Base-by-base conservation (phyloP, 2,888 invertebrate species). In the Pemphredon lugubris region DNA sequence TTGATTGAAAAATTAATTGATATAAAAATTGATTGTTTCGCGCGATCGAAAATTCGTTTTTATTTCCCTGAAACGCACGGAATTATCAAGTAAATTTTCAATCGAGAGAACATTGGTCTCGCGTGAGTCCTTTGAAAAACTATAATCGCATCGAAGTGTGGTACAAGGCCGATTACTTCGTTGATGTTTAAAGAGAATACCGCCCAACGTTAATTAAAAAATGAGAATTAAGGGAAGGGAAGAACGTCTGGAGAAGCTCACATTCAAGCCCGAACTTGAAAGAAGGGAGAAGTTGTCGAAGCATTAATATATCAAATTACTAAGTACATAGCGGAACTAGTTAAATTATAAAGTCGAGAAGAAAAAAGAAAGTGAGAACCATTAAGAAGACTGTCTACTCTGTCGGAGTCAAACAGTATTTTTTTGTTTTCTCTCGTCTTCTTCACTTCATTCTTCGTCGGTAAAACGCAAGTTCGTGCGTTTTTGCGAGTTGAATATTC, bases 141-240 rank as follows among this genome's bases (percentile, higher is more conserved):
- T n/a, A n/a, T n/a, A n/a, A n/a, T n/a, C n/a, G n/a, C n/a, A n/a
- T n/a, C n/a, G n/a, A n/a, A n/a, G n/a, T n/a, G n/a, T n/a, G n/a
- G n/a, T n/a, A n/a, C n/a, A n/a, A n/a, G n/a, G 44, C 18, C 16
- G 20, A 16, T 47, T 51, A 16, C 67, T 67, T 75, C 57, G 50
- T 75, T 65, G 54, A 64, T 26, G 58, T 54, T 65, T 47, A 26
- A 53, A 45, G 50, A 72, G 39, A 51, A 65, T 63, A 65, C 59
- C 75, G 61, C 58, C 65, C 65, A n/a, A 59, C 53, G 60, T 64
- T 50, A 60, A 59, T 57, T 55, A 42, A 45, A 20, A 11, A 30
- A 59, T 2, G 32, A 58, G 13, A 37, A 21, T 6, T 4, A 26
- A 50, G 30, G 21, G 18, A 18, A 37, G 13, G 3, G 18, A 34